Conservation (phyloP, 2,113 vertebrate species). For the Dicrurus megarhynchus region DNA sequence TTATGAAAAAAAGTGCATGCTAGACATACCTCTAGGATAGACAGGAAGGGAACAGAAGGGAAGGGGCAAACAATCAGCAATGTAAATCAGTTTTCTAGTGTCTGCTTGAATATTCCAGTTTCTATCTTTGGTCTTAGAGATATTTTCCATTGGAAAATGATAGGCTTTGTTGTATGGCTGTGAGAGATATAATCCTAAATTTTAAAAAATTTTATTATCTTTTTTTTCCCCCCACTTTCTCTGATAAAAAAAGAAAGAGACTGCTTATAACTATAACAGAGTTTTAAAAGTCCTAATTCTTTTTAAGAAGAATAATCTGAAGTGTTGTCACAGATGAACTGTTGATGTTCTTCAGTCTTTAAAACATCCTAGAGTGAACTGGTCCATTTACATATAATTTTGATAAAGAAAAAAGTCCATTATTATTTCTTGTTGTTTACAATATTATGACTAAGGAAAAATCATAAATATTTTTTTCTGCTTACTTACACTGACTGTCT, state of each 20-base stretch:
- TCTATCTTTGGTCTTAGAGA: neutral
- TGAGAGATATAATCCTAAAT: neutral
- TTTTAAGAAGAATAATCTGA: neutral
- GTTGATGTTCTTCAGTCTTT: neutral
- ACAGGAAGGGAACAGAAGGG: neutral
- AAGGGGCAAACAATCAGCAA: neutral
- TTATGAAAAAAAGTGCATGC: neutral
- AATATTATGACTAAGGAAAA: neutral
- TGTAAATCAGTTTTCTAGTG: neutral
- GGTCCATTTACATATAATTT: neutral
- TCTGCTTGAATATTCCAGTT: neutral
- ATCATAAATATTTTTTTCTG: neutral
- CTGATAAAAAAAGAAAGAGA: neutral
- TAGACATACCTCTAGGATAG: fast-evolving
- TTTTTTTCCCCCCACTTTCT: neutral
- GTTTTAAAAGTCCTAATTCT: neutral
- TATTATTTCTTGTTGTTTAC: neutral
- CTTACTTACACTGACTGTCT: neutral
- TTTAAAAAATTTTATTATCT: neutral
- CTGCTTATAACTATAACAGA: neutral
- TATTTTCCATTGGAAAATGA: neutral
- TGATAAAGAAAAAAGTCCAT: neutral
- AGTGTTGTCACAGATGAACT: neutral
- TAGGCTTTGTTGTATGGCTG: neutral
- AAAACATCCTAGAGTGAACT: neutral